Evolutionary conservation across 2,797 vertebrate genomes (phyloP), one percentile per base, ranked within the genome.

Genomic region (Melanogrammus aeglefinus): DNA sequence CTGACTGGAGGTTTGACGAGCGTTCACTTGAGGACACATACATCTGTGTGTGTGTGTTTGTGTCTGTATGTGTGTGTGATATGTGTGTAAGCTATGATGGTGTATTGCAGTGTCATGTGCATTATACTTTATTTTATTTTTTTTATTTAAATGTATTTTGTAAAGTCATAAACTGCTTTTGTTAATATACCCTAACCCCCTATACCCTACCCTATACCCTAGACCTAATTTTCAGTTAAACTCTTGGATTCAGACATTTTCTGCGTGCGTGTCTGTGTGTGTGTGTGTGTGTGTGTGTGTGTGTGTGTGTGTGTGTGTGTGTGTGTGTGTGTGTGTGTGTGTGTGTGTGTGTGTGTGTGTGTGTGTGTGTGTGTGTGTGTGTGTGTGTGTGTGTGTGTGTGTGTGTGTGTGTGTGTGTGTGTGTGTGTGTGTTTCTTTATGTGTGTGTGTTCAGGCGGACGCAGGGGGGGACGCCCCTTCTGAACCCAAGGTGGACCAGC

Each of bases 401-500:
- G 14, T 51, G 47, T 2, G 4, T 51, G 47, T 21, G 47, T 73
- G 27, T 31, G 31, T 31, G 2, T 31, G 31, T 31, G 31, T 31
- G 31, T 84, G 16, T 73, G 38, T 74, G n/a, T 41, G 9, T 51
- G n/a, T 78, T 16, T 75, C 21, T 84, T 12, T 75, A 31, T 74
- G n/a, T 63, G 9, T 51, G n/a, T 78, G 21, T 73, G 33, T 82
- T 79, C 91, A 99, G 98, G 86, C 94, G 84, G 97, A 97, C 72
- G 94, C 95, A 0, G 93, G 95, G 38, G 94, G 93, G 3, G 97
- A 99, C 74, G 89, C 87, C 2, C 95, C 94, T 0, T 92, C 94
- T 0, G 97, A 99, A 82, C 92, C 94, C 1, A 96, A 95, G 27
- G 93, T 80, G 84, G 97, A 98, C 81, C 93, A 94, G 72, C 94